A percentile compares a stretch with the other conserved stretches of the same genome.
phyloP scores from a whole-genome alignment of 1,140 invertebrate species.

The Whitmania pigra region DNA sequence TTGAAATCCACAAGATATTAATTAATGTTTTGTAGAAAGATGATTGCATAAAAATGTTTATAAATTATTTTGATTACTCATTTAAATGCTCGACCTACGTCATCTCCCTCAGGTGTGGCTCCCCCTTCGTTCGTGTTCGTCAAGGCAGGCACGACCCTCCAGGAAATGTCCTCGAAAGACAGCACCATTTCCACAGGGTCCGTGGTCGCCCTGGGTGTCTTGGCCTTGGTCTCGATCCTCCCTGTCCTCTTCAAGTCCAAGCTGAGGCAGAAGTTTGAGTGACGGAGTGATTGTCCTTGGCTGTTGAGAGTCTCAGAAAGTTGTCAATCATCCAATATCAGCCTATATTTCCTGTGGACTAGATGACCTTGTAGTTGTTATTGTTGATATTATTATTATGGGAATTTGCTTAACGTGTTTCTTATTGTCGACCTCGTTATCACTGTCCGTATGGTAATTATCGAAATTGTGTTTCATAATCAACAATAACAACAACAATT shows the following conservation, averaged over 20 bases:
- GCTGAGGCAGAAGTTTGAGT: slow-evolving; percentile 45
- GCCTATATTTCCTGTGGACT: too few species aligned
- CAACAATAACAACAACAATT: too few species aligned
- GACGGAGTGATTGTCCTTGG: background rate
- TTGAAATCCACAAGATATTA: background rate
- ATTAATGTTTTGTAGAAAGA: background rate
- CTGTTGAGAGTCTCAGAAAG: too few species aligned
- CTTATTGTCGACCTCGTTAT: too few species aligned
- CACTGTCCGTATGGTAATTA: too few species aligned
- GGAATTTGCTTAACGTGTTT: too few species aligned
- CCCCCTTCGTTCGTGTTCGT: slow-evolving; percentile 94
- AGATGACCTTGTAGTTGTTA: too few species aligned
- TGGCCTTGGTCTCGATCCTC: slow-evolving; percentile 69
- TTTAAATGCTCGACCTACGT: background rate
- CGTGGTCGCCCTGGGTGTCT: slow-evolving; percentile 58
- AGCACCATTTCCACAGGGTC: slow-evolving; percentile 73
- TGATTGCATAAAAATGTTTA: background rate
- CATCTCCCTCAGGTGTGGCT: slow-evolving; percentile 63
- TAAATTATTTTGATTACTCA: background rate
- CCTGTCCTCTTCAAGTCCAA: slow-evolving; percentile 80
- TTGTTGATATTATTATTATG: too few species aligned
- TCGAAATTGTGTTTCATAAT: too few species aligned
- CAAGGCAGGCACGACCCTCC: slow-evolving; percentile 86
- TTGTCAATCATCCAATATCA: too few species aligned
- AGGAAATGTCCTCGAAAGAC: slow-evolving; percentile 74